Evolutionary conservation across 2,888 invertebrate species (phyloP).

Genomic region (Drosophila subquinaria): DNA sequence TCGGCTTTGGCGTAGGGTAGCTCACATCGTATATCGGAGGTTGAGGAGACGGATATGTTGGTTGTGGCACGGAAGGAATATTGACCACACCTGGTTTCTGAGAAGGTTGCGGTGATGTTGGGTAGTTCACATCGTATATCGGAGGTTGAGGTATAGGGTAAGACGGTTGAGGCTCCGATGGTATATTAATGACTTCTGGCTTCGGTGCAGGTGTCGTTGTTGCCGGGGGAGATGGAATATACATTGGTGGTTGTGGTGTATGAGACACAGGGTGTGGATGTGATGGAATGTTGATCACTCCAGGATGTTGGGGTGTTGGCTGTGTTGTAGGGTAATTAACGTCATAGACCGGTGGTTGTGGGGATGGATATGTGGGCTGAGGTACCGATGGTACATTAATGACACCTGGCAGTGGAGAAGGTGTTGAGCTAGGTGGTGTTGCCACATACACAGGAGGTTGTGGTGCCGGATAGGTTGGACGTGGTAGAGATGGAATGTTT

Average conservation of each 20-base stretch:
- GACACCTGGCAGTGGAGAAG: slow-evolving; percentile 30
- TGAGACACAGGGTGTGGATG: slow-evolving; percentile 24
- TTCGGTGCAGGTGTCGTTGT: slow-evolving; percentile 22
- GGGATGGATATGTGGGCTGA: slow-evolving; percentile 37
- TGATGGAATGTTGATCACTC: slow-evolving; percentile 58
- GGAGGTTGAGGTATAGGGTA: slow-evolving; percentile 31
- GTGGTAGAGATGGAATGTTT: slow-evolving; percentile 54
- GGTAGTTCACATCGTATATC: slow-evolving; percentile 55
- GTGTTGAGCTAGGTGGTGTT: slow-evolving; percentile 6
- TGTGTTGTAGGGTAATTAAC: slow-evolving; percentile 22
- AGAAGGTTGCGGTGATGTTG: slow-evolving; percentile 23
- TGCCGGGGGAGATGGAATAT: slow-evolving; percentile 24
- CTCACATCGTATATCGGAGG: slow-evolving; percentile 33
- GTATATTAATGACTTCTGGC: slow-evolving; percentile 47
- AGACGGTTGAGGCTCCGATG: slow-evolving; percentile 24
- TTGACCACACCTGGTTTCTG: slow-evolving; percentile 32
- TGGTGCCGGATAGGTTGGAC: slow-evolving; percentile 10
- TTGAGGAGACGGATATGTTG: slow-evolving; percentile 23
- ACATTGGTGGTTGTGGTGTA: slow-evolving; percentile 27
- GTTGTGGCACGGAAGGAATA: slow-evolving; percentile 44
- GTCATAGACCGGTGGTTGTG: slow-evolving; percentile 30
- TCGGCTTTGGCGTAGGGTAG: slow-evolving; percentile 12
- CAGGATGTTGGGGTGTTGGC: slow-evolving; percentile 11
- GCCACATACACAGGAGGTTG: slow-evolving; percentile 36
- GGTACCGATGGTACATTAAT: slow-evolving; percentile 38